These are phyloP conservation scores for Xenus cinereus DNA, from an alignment of 2,113 vertebrate genomes.

Conservation along the genomic window DNA sequence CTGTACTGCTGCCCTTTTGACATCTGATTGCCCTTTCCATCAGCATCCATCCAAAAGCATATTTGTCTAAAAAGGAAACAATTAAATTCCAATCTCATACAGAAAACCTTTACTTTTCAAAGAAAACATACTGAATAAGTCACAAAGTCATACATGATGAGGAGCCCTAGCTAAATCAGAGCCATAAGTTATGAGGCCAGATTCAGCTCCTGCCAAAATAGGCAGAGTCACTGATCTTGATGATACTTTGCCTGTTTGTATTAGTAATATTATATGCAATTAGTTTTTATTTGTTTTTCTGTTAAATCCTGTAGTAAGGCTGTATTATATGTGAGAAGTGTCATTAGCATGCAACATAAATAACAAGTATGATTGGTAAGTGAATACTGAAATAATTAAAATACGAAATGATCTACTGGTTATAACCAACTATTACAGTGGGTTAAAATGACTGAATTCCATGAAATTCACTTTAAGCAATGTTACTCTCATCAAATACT, in stretches of 20 bases:
- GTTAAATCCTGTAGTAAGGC: not conserved
- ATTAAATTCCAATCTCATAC: conserved; percentile 78
- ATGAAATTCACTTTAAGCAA: not conserved
- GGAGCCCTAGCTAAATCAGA: conserved; percentile 29
- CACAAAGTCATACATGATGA: not conserved
- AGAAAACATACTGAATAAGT: conserved; percentile 70
- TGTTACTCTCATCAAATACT: not conserved
- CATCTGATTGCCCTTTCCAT: conserved; percentile 74
- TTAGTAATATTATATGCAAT: conserved; percentile 5
- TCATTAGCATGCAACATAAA: not conserved
- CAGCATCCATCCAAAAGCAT: conserved; percentile 74
- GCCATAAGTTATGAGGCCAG: conserved; percentile 12
- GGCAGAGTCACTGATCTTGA: not conserved
- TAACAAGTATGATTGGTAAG: not conserved
- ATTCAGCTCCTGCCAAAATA: not conserved
- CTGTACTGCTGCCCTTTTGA: conserved; percentile 64
- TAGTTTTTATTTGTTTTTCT: conserved; percentile 30
- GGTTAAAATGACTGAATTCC: not conserved
- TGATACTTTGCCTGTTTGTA: not conserved
- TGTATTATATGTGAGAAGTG: not conserved
- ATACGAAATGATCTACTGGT: not conserved
- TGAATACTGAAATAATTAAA: not conserved
- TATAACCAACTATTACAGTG: not conserved
- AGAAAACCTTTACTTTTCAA: conserved; percentile 69
- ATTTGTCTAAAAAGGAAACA: conserved; percentile 85